These are phyloP conservation scores for Sycobia sp. DNA, from an alignment of 1,140 invertebrate genomes.

Conservation along the genomic window DNA sequence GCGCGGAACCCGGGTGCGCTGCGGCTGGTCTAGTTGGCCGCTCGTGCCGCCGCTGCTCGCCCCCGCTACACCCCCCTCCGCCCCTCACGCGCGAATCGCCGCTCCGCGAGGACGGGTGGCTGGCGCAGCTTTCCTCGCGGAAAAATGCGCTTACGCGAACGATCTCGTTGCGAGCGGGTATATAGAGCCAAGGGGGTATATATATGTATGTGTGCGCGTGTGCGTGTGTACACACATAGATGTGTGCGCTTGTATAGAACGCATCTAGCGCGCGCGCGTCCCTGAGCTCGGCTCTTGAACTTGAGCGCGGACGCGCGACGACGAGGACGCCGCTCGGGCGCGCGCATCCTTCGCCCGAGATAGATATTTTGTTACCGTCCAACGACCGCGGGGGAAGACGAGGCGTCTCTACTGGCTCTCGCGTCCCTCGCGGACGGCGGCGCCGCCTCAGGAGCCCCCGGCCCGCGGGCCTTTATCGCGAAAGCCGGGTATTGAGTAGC, in stretches of 20 bases:
- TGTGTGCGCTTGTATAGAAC: slow-evolving; percentile 3
- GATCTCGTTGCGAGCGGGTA: no score
- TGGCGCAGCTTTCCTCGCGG: no score
- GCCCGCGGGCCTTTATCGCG: slow-evolving; percentile 47
- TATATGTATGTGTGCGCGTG: slow-evolving; percentile 7
- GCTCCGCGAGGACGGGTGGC: no score
- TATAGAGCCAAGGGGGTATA: no score
- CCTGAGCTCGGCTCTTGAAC: slow-evolving; percentile 62
- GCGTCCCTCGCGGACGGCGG: no score
- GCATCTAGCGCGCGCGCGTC: slow-evolving; percentile 41
- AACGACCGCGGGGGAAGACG: slow-evolving; percentile 33
- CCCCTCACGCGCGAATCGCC: not conserved
- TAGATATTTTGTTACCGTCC: slow-evolving; percentile 64
- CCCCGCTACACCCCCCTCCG: no score
- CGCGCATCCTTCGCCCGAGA: slow-evolving; percentile 54
- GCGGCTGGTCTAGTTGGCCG: no score
- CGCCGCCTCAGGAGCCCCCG: no score
- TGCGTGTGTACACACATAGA: no score
- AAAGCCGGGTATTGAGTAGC: slow-evolving; percentile 60
- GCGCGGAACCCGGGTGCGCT: no score
- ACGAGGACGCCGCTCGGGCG: slow-evolving; percentile 29
- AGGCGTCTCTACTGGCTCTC: no score
- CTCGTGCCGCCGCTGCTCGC: no score
- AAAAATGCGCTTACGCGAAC: slow-evolving; percentile 56
- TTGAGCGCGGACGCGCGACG: slow-evolving; percentile 39